These are phyloP conservation scores for Aphyosemion australe DNA, from an alignment of 2,113 vertebrate genomes.

Conservation along the genomic window DNA sequence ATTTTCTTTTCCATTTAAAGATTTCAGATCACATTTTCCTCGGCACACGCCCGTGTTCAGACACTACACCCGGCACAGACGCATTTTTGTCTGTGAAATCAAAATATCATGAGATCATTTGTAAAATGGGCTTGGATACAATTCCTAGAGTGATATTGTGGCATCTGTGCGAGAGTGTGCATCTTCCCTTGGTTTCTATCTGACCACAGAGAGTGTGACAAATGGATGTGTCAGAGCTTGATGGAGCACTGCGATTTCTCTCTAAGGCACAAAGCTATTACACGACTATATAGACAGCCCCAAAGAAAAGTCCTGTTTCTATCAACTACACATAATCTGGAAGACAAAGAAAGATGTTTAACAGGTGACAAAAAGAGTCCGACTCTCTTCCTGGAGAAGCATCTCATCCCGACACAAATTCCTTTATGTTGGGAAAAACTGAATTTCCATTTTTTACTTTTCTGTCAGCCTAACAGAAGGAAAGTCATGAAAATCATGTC, in stretches of 20 bases:
- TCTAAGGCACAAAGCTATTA: constrained; percentile 74
- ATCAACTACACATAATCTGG: constrained; percentile 70
- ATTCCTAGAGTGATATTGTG: constrained; percentile 15
- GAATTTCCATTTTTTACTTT: constrained; percentile 16
- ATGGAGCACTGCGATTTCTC: constrained; percentile 75
- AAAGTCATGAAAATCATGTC: background rate
- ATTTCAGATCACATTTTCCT: too few relatives aligned
- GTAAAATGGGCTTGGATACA: constrained; percentile 29
- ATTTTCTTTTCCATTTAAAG: too few relatives aligned
- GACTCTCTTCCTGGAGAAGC: constrained; percentile 3
- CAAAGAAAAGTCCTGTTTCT: constrained; percentile 75
- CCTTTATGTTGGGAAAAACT: constrained; percentile 4
- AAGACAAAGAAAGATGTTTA: constrained; percentile 66
- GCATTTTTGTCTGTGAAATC: constrained; percentile 9
- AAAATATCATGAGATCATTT: constrained; percentile 53
- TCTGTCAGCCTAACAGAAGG: background rate
- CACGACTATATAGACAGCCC: constrained; percentile 69
- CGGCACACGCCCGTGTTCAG: too few relatives aligned
- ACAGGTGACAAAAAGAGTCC: constrained; percentile 50
- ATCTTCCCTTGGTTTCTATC: constrained; percentile 61
- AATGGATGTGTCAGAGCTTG: constrained; percentile 76
- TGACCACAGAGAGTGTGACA: constrained; percentile 74
- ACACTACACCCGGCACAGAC: constrained; percentile 34
- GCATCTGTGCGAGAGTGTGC: constrained; percentile 22
- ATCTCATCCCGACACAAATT: background rate